Evolutionary conservation across 2,113 vertebrate species (phyloP).

Genomic region (Hippocampus mohnikei): DNA sequence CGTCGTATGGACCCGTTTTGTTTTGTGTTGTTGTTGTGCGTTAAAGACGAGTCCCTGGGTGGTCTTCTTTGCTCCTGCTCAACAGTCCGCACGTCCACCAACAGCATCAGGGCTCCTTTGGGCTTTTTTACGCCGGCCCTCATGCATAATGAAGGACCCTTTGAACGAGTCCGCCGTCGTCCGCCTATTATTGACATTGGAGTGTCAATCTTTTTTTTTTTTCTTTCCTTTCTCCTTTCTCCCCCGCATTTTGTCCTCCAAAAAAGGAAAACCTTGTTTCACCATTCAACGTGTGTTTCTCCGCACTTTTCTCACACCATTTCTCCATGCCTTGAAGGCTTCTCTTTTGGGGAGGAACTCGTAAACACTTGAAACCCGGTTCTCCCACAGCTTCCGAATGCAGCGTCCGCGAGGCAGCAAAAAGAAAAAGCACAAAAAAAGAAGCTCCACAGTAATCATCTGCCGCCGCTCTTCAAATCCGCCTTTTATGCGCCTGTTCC

Average conservation of each 20-base stretch:
- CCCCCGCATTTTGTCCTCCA: constrained; percentile 23
- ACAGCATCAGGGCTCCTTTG: constrained; percentile 51
- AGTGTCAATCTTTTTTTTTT: constrained; percentile 49
- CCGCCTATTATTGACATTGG: constrained; percentile 64
- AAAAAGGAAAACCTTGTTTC: constrained; percentile 15
- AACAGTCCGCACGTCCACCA: constrained; percentile 45
- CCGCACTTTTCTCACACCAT: constrained; percentile 51
- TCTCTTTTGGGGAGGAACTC: constrained; percentile 40
- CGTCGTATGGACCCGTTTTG: constrained; percentile 29
- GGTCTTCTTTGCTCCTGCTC: constrained; percentile 52
- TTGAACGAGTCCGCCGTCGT: constrained; percentile 56
- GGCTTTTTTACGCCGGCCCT: constrained; percentile 45
- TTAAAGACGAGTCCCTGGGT: constrained; percentile 65
- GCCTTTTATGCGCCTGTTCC: constrained; percentile 31
- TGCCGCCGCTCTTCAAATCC: constrained; percentile 23
- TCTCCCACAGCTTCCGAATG: background rate
- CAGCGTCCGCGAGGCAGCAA: constrained; percentile 1
- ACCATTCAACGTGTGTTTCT: constrained; percentile 52
- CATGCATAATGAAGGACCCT: constrained; percentile 70
- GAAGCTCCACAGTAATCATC: constrained; percentile 19
- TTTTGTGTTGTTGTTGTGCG: constrained; percentile 42
- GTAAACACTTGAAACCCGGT: constrained; percentile 19
- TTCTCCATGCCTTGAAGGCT: constrained; percentile 16
- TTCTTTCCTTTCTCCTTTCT: background rate
- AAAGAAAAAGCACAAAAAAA: background rate